Evolutionary conservation across 2,797 vertebrate genomes (phyloP).

Genomic region (Champsocephalus gunnari): DNA sequence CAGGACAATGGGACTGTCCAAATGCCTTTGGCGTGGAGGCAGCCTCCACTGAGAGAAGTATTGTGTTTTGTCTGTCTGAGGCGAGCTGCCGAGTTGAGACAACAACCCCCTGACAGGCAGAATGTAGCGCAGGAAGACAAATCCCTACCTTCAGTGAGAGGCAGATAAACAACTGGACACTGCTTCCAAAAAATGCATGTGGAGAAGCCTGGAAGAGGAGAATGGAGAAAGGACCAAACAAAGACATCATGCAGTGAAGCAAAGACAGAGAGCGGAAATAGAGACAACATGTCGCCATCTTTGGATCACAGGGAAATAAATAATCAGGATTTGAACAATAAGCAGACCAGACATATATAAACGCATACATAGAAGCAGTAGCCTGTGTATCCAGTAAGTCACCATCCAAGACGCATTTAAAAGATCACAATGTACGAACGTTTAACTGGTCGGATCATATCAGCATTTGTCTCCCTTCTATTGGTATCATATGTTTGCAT

Average conservation of each 20-base stretch:
- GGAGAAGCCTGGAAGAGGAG: conserved; percentile 15
- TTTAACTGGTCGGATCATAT: conserved; percentile 12
- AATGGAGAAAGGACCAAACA: conserved; percentile 1
- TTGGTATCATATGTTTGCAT: not conserved
- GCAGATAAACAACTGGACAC: conserved; percentile 57
- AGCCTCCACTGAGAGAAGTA: conserved; percentile 49
- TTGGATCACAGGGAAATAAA: too few species aligned
- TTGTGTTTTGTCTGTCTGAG: conserved; percentile 59
- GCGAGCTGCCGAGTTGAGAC: conserved; percentile 48
- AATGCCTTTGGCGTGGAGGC: conserved; percentile 25
- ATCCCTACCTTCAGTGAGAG: conserved; percentile 47
- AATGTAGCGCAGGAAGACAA: conserved; percentile 38
- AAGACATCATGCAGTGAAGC: conserved; percentile 20
- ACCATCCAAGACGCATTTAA: too few species aligned
- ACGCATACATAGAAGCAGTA: too few species aligned
- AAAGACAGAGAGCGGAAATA: not conserved
- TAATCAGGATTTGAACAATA: too few species aligned
- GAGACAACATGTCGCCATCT: too few species aligned
- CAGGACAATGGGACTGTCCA: conserved; percentile 31
- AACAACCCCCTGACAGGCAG: conserved; percentile 49
- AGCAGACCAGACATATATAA: too few species aligned
- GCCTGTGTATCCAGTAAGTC: too few species aligned
- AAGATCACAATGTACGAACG: too few species aligned
- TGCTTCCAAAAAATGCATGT: conserved; percentile 22
- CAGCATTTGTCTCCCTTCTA: not conserved